A percentile compares a stretch with the other conserved stretches of the same genome.
Conservation (phyloP, 1,140 invertebrate species). For the Lysiphlebus fabarum region DNA sequence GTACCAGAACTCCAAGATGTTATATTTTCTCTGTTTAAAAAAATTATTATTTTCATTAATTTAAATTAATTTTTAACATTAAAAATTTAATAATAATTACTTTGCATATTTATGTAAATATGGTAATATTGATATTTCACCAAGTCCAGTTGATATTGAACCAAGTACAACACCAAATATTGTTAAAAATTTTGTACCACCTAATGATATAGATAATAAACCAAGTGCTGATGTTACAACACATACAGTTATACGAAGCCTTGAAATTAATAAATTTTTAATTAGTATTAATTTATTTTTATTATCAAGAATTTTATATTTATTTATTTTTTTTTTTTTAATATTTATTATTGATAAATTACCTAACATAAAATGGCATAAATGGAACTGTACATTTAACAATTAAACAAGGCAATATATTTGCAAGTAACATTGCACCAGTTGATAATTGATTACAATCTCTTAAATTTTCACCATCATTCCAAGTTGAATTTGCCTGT, state of each 20-base stretch:
- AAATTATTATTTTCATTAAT: not conserved
- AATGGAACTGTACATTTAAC: constrained; percentile 77
- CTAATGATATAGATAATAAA: constrained; percentile 68
- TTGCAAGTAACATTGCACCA: constrained; percentile 78
- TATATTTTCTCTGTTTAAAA: constrained; percentile 65
- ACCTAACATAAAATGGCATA: constrained; percentile 68
- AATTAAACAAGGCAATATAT: constrained; percentile 74
- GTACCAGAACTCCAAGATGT: constrained; percentile 85
- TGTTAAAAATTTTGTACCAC: constrained; percentile 59
- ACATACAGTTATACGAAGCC: constrained; percentile 61
- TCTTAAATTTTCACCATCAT: constrained; percentile 21
- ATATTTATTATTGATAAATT: constrained; percentile 43
- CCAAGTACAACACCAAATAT: constrained; percentile 73
- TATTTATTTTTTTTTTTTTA: too few relatives aligned
- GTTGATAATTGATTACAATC: constrained; percentile 74
- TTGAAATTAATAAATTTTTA: constrained; percentile 38
- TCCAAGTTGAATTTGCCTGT: too few relatives aligned
- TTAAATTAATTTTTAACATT: not conserved
- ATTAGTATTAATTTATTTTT: constrained; percentile 22
- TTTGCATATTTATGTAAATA: constrained; percentile 71
- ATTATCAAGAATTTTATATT: too few relatives aligned
- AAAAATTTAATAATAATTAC: constrained; percentile 49
- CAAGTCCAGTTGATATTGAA: constrained; percentile 73
- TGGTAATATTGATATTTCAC: constrained; percentile 75
- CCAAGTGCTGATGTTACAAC: constrained; percentile 62